These are phyloP conservation scores for Brachyistius frenatus DNA, from an alignment of 2,113 vertebrate species.

Conservation along the genomic window DNA sequence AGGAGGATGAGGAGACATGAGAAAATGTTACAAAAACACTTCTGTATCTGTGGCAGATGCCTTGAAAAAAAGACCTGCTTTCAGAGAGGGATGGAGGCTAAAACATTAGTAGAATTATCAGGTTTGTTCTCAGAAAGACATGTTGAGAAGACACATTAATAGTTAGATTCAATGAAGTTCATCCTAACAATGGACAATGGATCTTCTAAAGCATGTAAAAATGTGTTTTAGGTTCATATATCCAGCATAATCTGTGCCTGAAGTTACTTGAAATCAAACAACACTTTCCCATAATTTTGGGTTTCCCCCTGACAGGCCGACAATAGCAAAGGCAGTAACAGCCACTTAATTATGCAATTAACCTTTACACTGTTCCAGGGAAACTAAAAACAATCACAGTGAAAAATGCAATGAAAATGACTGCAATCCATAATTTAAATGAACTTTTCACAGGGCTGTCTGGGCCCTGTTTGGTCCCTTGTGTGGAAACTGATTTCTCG, in stretches of 20 bases:
- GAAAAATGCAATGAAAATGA: conserved; percentile 55
- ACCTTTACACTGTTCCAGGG: conserved; percentile 64
- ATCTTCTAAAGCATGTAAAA: not conserved
- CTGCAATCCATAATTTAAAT: conserved; percentile 71
- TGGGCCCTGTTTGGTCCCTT: conserved; percentile 24
- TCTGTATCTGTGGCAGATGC: conserved; percentile 58
- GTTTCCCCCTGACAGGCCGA: conserved; percentile 11
- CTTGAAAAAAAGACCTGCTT: conserved; percentile 30
- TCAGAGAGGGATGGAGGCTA: conserved; percentile 8
- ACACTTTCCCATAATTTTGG: conserved; percentile 23
- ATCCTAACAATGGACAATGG: not conserved
- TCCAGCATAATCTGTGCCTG: not conserved
- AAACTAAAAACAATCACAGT: conserved; percentile 58
- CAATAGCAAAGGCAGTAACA: conserved; percentile 46
- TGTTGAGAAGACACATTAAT: not conserved
- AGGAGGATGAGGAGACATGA: conserved; percentile 62
- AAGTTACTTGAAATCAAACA: conserved; percentile 19
- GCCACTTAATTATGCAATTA: conserved; percentile 72
- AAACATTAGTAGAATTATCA: not conserved
- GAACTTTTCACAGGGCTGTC: conserved; percentile 44
- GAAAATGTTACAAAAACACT: conserved; percentile 60
- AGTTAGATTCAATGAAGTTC: not conserved
- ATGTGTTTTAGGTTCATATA: not conserved
- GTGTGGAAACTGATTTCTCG: conserved; percentile 54
- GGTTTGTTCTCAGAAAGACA: not conserved